Evolutionary conservation across 2,113 vertebrate species (phyloP).

Genomic region (Holacanthus passer): DNA sequence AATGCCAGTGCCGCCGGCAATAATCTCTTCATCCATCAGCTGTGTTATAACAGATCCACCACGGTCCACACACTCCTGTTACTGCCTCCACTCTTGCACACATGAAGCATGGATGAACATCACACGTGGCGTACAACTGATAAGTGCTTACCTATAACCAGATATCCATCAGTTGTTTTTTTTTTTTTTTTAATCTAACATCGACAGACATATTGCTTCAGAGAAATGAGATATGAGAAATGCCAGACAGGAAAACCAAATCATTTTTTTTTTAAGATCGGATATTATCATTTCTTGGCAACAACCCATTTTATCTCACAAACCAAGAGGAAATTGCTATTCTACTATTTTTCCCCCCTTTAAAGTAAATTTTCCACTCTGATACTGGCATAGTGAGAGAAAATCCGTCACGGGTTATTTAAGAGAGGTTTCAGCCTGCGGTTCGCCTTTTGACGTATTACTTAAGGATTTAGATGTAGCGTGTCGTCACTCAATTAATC

Average conservation of each 20-base stretch:
- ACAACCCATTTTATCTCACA: slow-evolving; percentile 34
- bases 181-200: slow-evolving; percentile 48
- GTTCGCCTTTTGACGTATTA: slow-evolving; percentile 15
- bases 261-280: slow-evolving; percentile 53
- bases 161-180: slow-evolving; percentile 59
- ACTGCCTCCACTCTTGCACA: slow-evolving; percentile 8
- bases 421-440: not conserved
- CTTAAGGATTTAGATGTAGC: slow-evolving; percentile 23
- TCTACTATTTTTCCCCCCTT: not conserved
- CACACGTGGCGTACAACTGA: slow-evolving; percentile 34
- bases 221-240: slow-evolving; percentile 59
- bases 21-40: slow-evolving; percentile 76
- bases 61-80: slow-evolving; percentile 14
- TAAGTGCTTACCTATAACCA: slow-evolving; percentile 50
- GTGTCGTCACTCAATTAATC: slow-evolving; percentile 11
- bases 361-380: slow-evolving; percentile 16
- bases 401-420: slow-evolving; percentile 24
- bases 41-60: slow-evolving; percentile 66
- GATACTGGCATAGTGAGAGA: not conserved
- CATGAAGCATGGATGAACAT: slow-evolving; percentile 51
- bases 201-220: slow-evolving; percentile 53
- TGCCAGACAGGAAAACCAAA: slow-evolving; percentile 40
- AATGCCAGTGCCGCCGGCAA: slow-evolving; percentile 48
- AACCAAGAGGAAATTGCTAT: slow-evolving; percentile 62
- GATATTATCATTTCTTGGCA: slow-evolving; percentile 56